A percentile compares a stretch with the other conserved stretches of the same genome.
Evolutionary conservation across 2,797 vertebrate species (phyloP).

Genomic region (Acanthornis magna): DNA sequence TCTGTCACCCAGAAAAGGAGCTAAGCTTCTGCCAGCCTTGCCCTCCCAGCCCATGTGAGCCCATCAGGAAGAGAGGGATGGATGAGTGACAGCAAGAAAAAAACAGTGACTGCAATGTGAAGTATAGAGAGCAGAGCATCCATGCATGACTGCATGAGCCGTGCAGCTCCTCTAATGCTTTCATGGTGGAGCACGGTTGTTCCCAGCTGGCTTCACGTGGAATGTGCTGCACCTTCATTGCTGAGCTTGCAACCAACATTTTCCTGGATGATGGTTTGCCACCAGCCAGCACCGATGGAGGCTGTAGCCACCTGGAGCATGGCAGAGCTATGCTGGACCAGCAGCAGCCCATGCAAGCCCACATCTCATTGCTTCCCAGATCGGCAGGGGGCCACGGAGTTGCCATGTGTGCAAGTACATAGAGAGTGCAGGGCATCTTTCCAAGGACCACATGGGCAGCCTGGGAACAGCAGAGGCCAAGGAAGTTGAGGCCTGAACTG

Average conservation of each 20-base stretch:
- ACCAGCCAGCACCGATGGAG: neutral
- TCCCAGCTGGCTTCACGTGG: neutral
- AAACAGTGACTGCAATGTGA: neutral
- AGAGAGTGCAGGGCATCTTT: neutral
- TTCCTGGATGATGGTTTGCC: neutral
- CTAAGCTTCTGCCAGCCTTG: neutral
- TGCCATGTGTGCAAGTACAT: neutral
- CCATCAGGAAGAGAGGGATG: neutral
- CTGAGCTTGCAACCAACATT: neutral
- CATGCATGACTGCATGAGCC: accelerated
- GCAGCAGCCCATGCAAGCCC: neutral
- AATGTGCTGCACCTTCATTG: neutral
- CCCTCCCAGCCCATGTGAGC: neutral
- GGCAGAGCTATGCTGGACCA: neutral
- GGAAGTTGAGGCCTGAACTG: neutral
- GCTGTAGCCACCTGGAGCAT: neutral
- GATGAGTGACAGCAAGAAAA: neutral
- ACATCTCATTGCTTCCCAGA: neutral
- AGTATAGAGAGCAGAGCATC: neutral
- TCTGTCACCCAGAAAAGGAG: neutral
- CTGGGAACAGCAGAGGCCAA: neutral
- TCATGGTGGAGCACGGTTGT: neutral
- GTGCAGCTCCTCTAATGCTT: neutral
- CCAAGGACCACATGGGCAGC: neutral
- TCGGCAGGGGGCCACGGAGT: neutral